phyloP scores from a whole-genome alignment of 2,888 invertebrate species.

The Dysmachus trigonus region DNA sequence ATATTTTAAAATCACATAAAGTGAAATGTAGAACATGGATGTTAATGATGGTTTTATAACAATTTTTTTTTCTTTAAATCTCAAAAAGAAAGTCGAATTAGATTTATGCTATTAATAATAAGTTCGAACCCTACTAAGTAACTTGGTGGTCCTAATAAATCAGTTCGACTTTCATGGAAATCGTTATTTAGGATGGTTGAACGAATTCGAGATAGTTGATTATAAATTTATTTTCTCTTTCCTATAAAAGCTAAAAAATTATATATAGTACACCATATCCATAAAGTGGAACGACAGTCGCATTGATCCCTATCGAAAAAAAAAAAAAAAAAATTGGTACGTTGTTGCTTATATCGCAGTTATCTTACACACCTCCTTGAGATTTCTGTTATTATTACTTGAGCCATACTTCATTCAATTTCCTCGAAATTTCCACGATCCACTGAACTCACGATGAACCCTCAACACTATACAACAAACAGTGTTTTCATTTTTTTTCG shows the following conservation, averaged over 20 bases:
- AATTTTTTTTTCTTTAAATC: too few species aligned
- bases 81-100: too few species aligned
- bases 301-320: neutral
- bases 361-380: neutral
- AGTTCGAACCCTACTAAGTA: too few species aligned
- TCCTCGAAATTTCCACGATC: neutral
- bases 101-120: too few species aligned
- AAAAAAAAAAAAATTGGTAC: neutral
- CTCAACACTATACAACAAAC: neutral
- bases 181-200: too few species aligned
- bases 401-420: neutral
- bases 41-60: too few species aligned
- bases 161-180: too few species aligned
- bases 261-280: neutral
- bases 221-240: neutral
- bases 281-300: neutral
- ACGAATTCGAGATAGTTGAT: too few species aligned
- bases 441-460: neutral
- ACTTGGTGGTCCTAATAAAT: too few species aligned
- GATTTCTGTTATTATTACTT: neutral
- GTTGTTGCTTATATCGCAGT: neutral
- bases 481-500: neutral
- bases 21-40: too few species aligned
- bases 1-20: too few species aligned
- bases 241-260: neutral